These are phyloP conservation scores for Hemistola chrysoprasaria DNA, from an alignment of 2,888 invertebrate species.

Conservation along the genomic window DNA sequence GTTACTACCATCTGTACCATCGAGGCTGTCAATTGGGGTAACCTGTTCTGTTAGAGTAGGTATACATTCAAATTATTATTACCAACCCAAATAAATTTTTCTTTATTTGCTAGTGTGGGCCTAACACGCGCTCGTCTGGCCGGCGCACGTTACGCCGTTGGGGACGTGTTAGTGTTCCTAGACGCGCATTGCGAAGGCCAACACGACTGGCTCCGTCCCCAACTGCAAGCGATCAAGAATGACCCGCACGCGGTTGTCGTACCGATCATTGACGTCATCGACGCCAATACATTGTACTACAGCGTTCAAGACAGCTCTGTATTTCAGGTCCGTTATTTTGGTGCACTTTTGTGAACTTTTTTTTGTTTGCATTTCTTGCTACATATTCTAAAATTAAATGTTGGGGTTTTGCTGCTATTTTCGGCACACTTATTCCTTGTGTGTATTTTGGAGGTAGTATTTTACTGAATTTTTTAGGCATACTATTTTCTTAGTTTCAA, in stretches of 20 bases:
- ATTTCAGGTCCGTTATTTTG: conserved; percentile 71
- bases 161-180: conserved; percentile 92
- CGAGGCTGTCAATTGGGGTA: too few species aligned
- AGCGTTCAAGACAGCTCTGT: conserved; percentile 79
- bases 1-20: too few species aligned
- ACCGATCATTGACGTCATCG: conserved; percentile 97
- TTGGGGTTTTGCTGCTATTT: too few species aligned
- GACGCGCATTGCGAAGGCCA: conserved; percentile 96
- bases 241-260: conserved; percentile 91
- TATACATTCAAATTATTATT: too few species aligned
- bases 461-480: too few species aligned
- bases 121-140: conserved; percentile 91
- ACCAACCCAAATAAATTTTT: too few species aligned
- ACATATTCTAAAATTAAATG: too few species aligned
- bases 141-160: conserved; percentile 91
- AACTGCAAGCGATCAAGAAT: conserved; percentile 88
- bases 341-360: conserved; percentile 1
- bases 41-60: too few species aligned
- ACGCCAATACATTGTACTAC: conserved; percentile 89
- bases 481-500: too few species aligned
- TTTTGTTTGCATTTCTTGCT: too few species aligned
- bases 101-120: conserved; percentile 33
- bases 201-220: conserved; percentile 92
- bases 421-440: too few species aligned
- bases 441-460: too few species aligned